Evolutionary conservation across 1,140 invertebrate species (phyloP), one percentile per base, ranked within the genome.

Genomic region (Calephelis nemesis): DNA sequence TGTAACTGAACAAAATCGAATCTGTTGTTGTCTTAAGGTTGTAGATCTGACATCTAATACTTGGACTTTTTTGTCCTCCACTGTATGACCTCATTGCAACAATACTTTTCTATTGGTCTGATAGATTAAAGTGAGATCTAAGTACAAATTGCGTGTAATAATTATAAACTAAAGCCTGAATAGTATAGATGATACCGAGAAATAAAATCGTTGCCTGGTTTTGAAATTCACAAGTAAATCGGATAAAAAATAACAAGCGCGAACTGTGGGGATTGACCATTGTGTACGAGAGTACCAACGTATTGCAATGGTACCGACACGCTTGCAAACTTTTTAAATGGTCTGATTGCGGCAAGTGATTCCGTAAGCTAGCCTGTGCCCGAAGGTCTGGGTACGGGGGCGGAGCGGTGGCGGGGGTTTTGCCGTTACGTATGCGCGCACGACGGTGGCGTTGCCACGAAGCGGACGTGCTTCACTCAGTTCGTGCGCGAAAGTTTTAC

Each of bases 401-500:
- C 70, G 76, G 77, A 74, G 84, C 47, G 50, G 65, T 66, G 82
- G 85, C 79, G 82, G 86, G 88, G 85, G 75, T 71, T 77, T 76
- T 84, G 85, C 87, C 87, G 87, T 87, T 88, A 87, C 85, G 85
- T 84, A 82, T 81, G 85, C 84, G 82, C 83, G 78, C 79, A 84
- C 84, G 82, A 63, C 79, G 78, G 77, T 76, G 69, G 81, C 82
- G 74, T 70, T 85, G 88, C 87, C 88, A 91, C 88, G 88, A 88
- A 84, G 84, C 87, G 87, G 87, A 88, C 88, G 87, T 87, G 88
- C 86, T 91, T 91, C 88, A 88, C 86, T 90, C 88, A 91, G 84
- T 91, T 90, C 87, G 84, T 90, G 86, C 87, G 87, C 88, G 88
- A 91, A 91, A 90, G 87, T 88, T 83, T 85, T 89, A 87, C 86